phyloP scores from a whole-genome alignment of 2,888 invertebrate genomes.

The Tenthredo livida region DNA sequence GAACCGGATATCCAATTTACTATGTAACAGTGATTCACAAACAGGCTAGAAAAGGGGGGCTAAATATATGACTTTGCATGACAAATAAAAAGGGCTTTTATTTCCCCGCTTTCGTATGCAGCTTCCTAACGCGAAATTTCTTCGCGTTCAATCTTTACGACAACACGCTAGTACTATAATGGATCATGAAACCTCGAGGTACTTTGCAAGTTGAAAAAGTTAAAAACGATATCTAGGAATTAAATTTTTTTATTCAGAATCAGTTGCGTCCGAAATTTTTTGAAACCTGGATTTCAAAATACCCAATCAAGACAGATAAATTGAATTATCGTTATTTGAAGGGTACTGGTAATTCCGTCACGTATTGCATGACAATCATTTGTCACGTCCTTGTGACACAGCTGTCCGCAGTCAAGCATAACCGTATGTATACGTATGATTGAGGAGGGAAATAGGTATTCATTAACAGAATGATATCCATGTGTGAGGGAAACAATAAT shows the following conservation, averaged over 20 bases:
- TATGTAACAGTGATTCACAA: background rate
- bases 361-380: background rate
- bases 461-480: too few species aligned
- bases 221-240: background rate
- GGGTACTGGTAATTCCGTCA: background rate
- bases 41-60: background rate
- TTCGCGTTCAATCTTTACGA: background rate
- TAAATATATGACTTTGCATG: background rate
- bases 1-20: background rate
- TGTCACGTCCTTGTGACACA: slow-evolving; percentile 6
- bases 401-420: background rate
- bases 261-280: background rate
- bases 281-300: background rate
- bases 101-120: background rate
- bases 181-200: background rate
- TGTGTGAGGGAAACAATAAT: background rate
- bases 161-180: background rate
- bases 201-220: background rate
- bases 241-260: background rate
- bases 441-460: background rate
- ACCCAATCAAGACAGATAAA: background rate
- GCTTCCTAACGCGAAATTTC: background rate
- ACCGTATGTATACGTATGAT: background rate
- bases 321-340: background rate
- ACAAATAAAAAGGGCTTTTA: background rate